Percentiles rank a stretch among this genome's conserved stretches.
Conservation (phyloP, 2,113 vertebrate species). For the Gnathonemus longibarbis region DNA sequence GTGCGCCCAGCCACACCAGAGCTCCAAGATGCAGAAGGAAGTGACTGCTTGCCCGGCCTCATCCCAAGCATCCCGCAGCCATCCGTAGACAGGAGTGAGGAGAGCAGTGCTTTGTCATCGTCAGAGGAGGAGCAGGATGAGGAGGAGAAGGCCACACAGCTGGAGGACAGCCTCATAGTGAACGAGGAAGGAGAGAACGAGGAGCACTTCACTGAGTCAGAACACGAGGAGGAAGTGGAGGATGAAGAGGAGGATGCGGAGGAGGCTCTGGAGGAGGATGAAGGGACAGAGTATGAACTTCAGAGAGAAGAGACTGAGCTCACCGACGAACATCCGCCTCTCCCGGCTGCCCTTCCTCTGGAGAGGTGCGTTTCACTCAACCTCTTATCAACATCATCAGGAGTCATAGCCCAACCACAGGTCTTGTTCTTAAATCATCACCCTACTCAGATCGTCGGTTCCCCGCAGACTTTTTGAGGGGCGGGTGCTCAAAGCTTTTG, state of each 20-base stretch:
- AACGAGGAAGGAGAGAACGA: conserved; percentile 24
- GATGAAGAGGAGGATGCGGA: not conserved
- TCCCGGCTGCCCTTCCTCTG: not conserved
- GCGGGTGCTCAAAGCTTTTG: not conserved
- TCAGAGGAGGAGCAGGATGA: conserved; percentile 26
- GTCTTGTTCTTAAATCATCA: not conserved
- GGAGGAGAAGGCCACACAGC: not conserved
- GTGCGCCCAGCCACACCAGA: conserved; percentile 31
- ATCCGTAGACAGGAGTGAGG: conserved; percentile 9
- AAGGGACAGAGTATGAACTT: conserved; percentile 7
- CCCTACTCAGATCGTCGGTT: not conserved
- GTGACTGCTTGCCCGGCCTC: conserved; percentile 23
- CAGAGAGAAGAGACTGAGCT: not conserved
- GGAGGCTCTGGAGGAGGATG: not conserved
- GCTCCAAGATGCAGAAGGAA: not conserved
- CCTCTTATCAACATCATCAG: not conserved
- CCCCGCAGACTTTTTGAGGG: not conserved
- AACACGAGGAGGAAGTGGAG: not conserved
- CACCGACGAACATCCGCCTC: not conserved
- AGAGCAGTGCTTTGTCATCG: not conserved
- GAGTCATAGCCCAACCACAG: not conserved
- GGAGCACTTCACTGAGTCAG: not conserved
- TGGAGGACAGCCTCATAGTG: not conserved
- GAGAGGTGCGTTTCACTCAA: conserved; percentile 42
- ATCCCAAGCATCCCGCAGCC: conserved; percentile 32